A percentile compares a stretch with the other conserved stretches of the same genome.
These are phyloP conservation scores for Kryptolebias ocellatus DNA, from an alignment of 2,797 vertebrate genomes.

Conservation along the genomic window DNA sequence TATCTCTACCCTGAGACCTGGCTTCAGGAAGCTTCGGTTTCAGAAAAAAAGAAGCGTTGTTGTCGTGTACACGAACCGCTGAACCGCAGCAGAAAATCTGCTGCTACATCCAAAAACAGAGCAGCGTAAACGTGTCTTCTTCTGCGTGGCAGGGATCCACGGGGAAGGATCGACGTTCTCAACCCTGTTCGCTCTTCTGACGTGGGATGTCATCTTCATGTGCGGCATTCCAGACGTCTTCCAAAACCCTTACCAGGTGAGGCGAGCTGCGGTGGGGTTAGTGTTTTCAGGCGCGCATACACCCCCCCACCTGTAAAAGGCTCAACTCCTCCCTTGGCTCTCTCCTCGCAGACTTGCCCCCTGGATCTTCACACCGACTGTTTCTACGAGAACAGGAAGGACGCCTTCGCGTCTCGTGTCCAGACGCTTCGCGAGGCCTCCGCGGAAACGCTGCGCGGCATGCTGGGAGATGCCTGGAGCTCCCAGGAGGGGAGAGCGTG, in stretches of 20 bases:
- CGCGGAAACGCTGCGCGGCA: slow-evolving; percentile 75
- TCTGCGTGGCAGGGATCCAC: slow-evolving; percentile 86
- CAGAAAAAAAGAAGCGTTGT: too few species aligned
- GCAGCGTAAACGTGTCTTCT: background rate
- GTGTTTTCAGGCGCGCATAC: background rate
- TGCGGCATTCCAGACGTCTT: slow-evolving; percentile 90
- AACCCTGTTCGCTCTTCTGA: slow-evolving; percentile 88
- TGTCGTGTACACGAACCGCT: too few species aligned
- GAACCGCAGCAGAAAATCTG: too few species aligned
- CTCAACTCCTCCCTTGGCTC: background rate
- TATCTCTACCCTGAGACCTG: too few species aligned
- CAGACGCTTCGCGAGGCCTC: slow-evolving; percentile 80
- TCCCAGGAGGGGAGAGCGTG: slow-evolving; percentile 79
- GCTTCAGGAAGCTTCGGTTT: too few species aligned
- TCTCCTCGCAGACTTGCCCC: slow-evolving; percentile 82
- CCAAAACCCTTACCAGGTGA: slow-evolving; percentile 92
- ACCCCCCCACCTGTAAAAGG: background rate
- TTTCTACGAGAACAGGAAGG: slow-evolving; percentile 89
- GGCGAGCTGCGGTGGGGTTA: background rate
- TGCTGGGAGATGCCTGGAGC: slow-evolving; percentile 86
- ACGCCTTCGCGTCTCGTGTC: slow-evolving; percentile 83
- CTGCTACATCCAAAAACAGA: too few species aligned
- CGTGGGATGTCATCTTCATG: slow-evolving; percentile 96
- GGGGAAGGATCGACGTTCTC: slow-evolving; percentile 95
- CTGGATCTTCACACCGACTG: slow-evolving; percentile 93